phyloP scores from a whole-genome alignment of 2,113 vertebrate genomes.

The Corapipo altera region DNA sequence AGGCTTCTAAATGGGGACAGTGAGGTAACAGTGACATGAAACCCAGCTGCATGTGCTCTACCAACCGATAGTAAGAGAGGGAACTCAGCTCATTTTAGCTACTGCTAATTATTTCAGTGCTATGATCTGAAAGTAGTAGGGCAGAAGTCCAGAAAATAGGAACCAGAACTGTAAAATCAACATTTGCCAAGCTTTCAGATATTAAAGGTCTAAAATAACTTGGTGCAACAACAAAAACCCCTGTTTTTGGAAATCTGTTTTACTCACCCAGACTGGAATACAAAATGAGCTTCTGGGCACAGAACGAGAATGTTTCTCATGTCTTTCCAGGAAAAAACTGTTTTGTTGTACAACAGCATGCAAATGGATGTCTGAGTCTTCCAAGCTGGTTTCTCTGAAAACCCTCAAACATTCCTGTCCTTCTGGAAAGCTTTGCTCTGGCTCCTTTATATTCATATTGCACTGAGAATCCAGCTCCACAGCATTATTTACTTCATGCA shows the following conservation, averaged over 20 bases:
- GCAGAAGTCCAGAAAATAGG: neutral
- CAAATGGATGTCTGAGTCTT: neutral
- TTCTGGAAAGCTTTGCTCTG: neutral
- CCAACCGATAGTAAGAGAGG: neutral
- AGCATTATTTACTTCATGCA: neutral
- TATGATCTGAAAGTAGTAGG: neutral
- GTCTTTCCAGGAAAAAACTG: neutral
- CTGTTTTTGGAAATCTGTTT: neutral
- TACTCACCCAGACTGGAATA: slow-evolving; percentile 74
- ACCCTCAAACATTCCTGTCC: neutral
- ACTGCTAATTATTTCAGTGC: neutral
- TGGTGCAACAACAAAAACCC: neutral
- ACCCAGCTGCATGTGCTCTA: rapidly evolving
- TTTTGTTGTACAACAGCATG: neutral
- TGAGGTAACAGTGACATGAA: rapidly evolving
- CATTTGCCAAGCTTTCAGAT: neutral
- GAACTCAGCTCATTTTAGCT: neutral
- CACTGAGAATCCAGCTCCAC: neutral
- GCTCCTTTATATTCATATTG: neutral
- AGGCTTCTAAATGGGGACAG: neutral
- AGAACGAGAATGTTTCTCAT: neutral
- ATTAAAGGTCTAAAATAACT: neutral
- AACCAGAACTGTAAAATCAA: neutral
- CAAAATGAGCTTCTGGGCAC: neutral
- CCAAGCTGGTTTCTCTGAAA: neutral